Evolutionary conservation across 2,113 vertebrate species (phyloP), one percentile per base, ranked within the genome.

Genomic region (Platysteira castanea): DNA sequence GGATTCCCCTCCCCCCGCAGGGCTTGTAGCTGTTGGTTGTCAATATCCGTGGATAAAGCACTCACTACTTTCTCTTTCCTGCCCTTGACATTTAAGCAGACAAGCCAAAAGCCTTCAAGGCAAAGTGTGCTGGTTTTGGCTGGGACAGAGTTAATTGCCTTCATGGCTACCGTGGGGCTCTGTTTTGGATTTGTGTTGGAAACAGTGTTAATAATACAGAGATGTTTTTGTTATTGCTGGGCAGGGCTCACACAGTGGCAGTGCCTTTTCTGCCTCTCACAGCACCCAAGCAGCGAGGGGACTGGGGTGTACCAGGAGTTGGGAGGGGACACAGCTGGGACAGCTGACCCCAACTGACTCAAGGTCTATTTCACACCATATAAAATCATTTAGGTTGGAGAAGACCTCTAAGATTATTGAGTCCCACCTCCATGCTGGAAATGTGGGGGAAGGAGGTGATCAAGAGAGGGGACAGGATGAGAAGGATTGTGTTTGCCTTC

Each of bases 1-100:
- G 17, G 4, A 18, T 82, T 18, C 8, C 2, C 8, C 1, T 7
- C 10, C 16, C 0, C 6, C 2, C 18, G 31, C 30, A 23, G 24
- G 27, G 3, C 19, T 73, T 49, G 57, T 64, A 56, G 46, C 33
- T 61, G 15, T 44, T 82, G 26, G n/a, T 14, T 83, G 18, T 60
- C 74, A 85, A 18, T 46, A 35, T 47, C 28, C 33, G 10, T 37
- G 41, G 74, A 71, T 15, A 56, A 71, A 67, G 63, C 47, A 74
- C 35, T 16, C 70, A 64, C 31, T 28, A 2, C 3, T 39, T 41
- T 42, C 44, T 33, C 69, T 41, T 47, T 61, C 37, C 63, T 74
- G 59, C 31, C 52, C 56, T 59, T 80, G 75, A 60, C 60, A 33
- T 68, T 75, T 59, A 67, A 83, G 57, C 23, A 83, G 22, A 54